phyloP scores from a whole-genome alignment of 1,140 invertebrate genomes.

The Oryctes rhinoceros region DNA sequence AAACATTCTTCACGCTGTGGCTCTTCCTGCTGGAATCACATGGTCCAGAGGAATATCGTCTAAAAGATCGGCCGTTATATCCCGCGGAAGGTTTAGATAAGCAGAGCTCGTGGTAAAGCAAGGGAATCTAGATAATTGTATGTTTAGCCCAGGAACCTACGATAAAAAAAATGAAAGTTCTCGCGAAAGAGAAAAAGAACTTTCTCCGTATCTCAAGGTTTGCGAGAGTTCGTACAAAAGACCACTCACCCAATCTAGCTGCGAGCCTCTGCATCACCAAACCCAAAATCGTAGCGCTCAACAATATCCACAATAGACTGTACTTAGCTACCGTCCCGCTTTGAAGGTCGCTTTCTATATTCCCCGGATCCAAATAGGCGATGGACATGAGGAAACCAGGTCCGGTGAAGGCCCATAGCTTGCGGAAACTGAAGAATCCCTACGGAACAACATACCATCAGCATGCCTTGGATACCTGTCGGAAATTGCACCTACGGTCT shows the following conservation, averaged over 20 bases:
- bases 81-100: no score
- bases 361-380: slow-evolving; percentile 92
- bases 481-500: slow-evolving; percentile 44
- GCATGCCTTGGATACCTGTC: slow-evolving; percentile 54
- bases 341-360: slow-evolving; percentile 92
- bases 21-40: no score
- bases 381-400: slow-evolving; percentile 95
- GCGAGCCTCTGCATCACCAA: slow-evolving; percentile 87
- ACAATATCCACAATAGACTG: slow-evolving; percentile 88
- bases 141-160: no score
- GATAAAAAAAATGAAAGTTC: no score
- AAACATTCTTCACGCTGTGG: no score
- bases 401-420: slow-evolving; percentile 93
- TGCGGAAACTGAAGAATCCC: slow-evolving; percentile 79
- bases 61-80: no score
- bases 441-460: background rate
- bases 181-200: no score
- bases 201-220: no score
- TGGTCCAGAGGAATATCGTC: no score
- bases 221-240: no score
- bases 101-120: no score
- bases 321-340: slow-evolving; percentile 84
- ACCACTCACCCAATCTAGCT: slow-evolving; percentile 73
- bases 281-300: slow-evolving; percentile 85
- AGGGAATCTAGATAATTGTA: no score